A percentile compares a stretch with the other conserved stretches of the same genome.
These are phyloP conservation scores for Poecilia gillii DNA, from an alignment of 2,797 vertebrate species.

Conservation along the genomic window DNA sequence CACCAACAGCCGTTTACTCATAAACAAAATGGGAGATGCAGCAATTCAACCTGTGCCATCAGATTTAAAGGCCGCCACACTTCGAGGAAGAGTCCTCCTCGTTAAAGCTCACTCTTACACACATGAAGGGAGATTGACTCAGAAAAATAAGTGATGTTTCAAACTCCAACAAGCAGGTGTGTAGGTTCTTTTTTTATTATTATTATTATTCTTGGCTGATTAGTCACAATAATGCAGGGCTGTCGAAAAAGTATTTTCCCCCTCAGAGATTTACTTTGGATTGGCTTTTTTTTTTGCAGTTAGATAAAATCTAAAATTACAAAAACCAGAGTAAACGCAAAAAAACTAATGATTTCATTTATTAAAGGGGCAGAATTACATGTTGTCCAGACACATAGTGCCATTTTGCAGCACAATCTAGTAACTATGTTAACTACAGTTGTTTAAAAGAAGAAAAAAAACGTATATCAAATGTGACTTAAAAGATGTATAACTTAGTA, in stretches of 20 bases:
- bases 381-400: too few relatives aligned
- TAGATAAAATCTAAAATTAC: not conserved
- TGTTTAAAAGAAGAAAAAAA: too few relatives aligned
- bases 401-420: too few relatives aligned
- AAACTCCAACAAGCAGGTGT: constrained; percentile 55
- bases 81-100: constrained; percentile 3
- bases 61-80: constrained; percentile 18
- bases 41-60: constrained; percentile 63
- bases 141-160: constrained; percentile 14
- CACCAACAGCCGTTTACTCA: constrained; percentile 91
- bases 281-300: not conserved
- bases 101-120: constrained; percentile 11
- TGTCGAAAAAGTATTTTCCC: not conserved
- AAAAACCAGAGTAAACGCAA: not conserved
- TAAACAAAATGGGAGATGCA: constrained; percentile 88
- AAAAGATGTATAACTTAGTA: too few relatives aligned
- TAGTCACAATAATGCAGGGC: constrained; percentile 45
- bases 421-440: too few relatives aligned
- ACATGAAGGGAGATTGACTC: constrained; percentile 4
- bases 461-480: too few relatives aligned
- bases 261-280: not conserved
- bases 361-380: not conserved
- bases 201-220: constrained; percentile 52
- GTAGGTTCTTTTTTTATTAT: not conserved
- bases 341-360: not conserved